Evolutionary conservation across 1,140 invertebrate genomes (phyloP).

Genomic region (Streblospio benedicti): DNA sequence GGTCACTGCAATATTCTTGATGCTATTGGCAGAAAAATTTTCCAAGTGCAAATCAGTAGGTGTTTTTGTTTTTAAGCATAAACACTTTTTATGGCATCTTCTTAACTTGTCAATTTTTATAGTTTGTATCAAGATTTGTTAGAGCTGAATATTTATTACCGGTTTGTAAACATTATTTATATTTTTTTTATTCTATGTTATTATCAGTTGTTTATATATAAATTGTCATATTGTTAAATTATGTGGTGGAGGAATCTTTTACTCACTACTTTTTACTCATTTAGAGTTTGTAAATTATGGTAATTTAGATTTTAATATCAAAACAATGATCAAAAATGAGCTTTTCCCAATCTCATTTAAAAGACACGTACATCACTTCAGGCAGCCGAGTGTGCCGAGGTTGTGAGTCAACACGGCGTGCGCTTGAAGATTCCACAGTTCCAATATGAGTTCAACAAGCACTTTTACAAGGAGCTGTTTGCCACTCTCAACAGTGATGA

Average conservation of each 20-base stretch:
- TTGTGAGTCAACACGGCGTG: neutral
- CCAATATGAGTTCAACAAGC: constrained; percentile 29
- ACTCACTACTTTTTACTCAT: neutral
- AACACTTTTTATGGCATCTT: neutral
- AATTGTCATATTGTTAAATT: constrained; percentile 36
- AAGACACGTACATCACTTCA: neutral
- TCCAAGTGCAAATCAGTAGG: constrained; percentile 33
- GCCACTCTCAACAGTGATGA: constrained; percentile 31
- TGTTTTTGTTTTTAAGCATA: neutral
- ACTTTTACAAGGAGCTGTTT: constrained; percentile 34
- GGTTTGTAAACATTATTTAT: constrained; percentile 22
- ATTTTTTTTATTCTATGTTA: constrained; percentile 29
- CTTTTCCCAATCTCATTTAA: neutral
- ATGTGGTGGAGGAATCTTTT: constrained; percentile 28
- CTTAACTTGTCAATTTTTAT: neutral
- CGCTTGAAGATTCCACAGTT: neutral
- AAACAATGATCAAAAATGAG: neutral
- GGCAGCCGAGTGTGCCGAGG: neutral
- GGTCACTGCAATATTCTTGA: constrained; percentile 33
- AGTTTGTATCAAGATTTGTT: neutral
- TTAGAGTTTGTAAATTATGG: neutral
- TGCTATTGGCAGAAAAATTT: constrained; percentile 35
- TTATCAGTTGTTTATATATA: constrained; percentile 28
- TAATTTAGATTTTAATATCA: neutral
- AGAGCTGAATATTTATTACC: neutral